Evolutionary conservation across 2,888 invertebrate species (phyloP).

Genomic region (Pomacea canaliculata): DNA sequence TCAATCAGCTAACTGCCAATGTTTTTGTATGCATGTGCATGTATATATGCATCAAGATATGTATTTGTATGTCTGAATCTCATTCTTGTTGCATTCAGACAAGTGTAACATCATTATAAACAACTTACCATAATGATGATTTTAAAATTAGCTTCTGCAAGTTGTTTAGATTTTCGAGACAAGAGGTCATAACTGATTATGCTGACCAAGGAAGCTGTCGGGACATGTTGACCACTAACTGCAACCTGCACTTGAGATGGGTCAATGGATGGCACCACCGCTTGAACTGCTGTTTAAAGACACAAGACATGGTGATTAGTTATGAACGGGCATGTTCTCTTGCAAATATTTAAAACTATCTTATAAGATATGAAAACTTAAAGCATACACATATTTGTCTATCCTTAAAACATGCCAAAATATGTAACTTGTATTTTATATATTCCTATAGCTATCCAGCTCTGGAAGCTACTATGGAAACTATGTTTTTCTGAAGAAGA

Average conservation of each 20-base stretch:
- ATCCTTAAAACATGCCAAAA: no score
- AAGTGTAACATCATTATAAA: not conserved
- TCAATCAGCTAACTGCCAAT: no score
- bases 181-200: slow-evolving; percentile 93
- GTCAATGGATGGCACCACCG: slow-evolving; percentile 83
- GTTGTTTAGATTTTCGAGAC: slow-evolving; percentile 74
- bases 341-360: not conserved
- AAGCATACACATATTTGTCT: not conserved
- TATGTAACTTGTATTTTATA: no score
- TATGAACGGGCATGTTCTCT: not conserved
- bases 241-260: slow-evolving; percentile 75
- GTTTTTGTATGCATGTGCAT: no score
- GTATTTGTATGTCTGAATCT: no score
- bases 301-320: not conserved
- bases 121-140: slow-evolving; percentile 71
- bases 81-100: no score
- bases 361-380: not conserved
- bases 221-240: slow-evolving; percentile 61
- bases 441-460: no score
- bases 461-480: no score
- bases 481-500: no score
- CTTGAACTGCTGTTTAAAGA: slow-evolving; percentile 78
- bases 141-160: slow-evolving; percentile 77
- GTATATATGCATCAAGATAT: no score
- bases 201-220: slow-evolving; percentile 73